These are phyloP conservation scores for Lithodes maja DNA, from an alignment of 2,888 invertebrate genomes.

Conservation along the genomic window DNA sequence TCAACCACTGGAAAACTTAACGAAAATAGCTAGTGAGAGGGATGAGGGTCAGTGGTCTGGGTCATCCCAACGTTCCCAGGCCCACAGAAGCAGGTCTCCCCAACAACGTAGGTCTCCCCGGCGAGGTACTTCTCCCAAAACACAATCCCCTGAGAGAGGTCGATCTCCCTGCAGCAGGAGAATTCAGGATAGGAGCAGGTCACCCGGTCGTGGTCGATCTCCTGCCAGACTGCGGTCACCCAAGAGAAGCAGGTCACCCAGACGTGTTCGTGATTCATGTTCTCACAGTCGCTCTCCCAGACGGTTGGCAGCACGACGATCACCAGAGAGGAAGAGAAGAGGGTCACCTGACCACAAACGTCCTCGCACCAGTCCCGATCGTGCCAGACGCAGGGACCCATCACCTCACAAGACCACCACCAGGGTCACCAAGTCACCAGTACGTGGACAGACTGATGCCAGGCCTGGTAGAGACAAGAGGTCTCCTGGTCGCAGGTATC, in stretches of 20 bases:
- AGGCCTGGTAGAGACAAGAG: constrained; percentile 29
- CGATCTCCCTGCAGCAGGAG: constrained; percentile 25
- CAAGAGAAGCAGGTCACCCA: constrained; percentile 41
- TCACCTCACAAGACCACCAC: not conserved
- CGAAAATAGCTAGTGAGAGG: no score
- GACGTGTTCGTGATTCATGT: not conserved
- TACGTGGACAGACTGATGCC: not conserved
- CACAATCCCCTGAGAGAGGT: constrained; percentile 38
- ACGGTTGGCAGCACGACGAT: constrained; percentile 19
- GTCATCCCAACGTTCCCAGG: not conserved
- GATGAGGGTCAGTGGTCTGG: not conserved
- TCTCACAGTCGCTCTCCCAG: constrained; percentile 31
- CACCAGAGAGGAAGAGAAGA: constrained; percentile 49
- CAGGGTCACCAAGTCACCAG: constrained; percentile 35
- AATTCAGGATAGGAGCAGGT: not conserved
- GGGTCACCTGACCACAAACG: constrained; percentile 46
- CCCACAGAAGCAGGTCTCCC: constrained; percentile 32
- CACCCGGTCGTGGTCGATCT: constrained; percentile 35
- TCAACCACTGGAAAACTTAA: not conserved
- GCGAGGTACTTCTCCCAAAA: constrained; percentile 3
- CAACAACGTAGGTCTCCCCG: constrained; percentile 27
- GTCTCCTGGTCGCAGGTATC: constrained; percentile 41
- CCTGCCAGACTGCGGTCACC: constrained; percentile 35
- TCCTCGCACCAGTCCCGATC: constrained; percentile 31
- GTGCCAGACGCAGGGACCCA: constrained; percentile 25